Base-by-base conservation (phyloP, 30 jellyfish, hydroid and myxozoan species). In the Chrysaora quinquecirrha region DNA sequence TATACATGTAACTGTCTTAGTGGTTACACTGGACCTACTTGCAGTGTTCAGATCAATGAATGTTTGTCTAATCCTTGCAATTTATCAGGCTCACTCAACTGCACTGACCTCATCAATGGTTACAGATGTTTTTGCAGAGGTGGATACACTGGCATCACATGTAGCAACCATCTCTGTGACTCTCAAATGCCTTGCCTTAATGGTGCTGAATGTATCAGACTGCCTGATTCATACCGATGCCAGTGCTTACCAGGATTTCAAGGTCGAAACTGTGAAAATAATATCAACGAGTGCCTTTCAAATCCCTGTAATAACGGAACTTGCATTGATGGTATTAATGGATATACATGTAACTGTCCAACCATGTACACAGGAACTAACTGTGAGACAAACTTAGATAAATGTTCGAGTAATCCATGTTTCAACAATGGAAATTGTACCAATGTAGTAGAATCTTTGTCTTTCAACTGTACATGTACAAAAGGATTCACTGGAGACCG, bases 271-370 rank as follows among this genome's bases (percentile, higher is more conserved):
- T 88, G 97, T 35, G 84, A 74, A 48, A 33, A 22, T 20, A 73
- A 88, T 60, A 65, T 71, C 34, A 77, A 88, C 68, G 97, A 88
- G 52, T 88, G 97, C 66, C 78, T 71, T 31, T 81, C 97, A 12
- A 12, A 25, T 20, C 97, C 97, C 1, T 88, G 97, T 65, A 75
- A 94, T 76, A 88, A 88, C 50, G 99, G 88, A 0, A 84, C 96
- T 7, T 90, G 97, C 50, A 62, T 25, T 7, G 96, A 84, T 66
- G 49, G 78, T 25, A 65, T 90, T 16, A 90, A 90, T 48, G 86
- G 75, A 20, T 90, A 63, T 54, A 34, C 83, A 0, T 90, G 97
- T 67, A 71, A 68, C 49, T 90, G 97, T 21, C 65, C 90, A 2
- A 9, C 85, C 2, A 95, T 96, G 78, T 90, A 90, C 80, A 73